Conservation (phyloP, 2,113 vertebrate genomes). For the Labrus mixtus region DNA sequence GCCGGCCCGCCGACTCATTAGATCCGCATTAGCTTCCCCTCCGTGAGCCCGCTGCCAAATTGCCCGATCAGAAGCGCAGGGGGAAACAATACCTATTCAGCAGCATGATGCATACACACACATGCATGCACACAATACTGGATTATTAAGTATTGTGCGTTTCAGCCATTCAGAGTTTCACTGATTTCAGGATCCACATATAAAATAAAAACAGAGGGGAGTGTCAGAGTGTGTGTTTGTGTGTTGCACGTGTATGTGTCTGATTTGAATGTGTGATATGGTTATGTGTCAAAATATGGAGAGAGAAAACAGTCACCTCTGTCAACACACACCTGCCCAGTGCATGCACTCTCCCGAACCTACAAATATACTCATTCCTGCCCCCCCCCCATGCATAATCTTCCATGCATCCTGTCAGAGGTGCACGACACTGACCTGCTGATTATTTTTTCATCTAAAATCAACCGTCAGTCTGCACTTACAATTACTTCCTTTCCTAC, state of each 20-base stretch:
- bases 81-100: constrained; percentile 67
- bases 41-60: constrained; percentile 63
- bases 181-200: constrained; percentile 44
- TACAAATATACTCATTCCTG: not conserved
- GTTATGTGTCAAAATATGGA: constrained; percentile 78
- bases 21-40: constrained; percentile 72
- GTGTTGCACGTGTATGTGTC: constrained; percentile 50
- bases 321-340: constrained; percentile 68
- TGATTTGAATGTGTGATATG: constrained; percentile 65
- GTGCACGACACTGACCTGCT: not conserved
- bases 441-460: not conserved
- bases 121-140: constrained; percentile 5
- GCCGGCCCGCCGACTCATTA: constrained; percentile 70
- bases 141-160: constrained; percentile 36
- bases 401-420: not conserved
- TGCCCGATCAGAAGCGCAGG: constrained; percentile 58
- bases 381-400: not conserved
- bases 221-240: constrained; percentile 34
- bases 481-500: not conserved
- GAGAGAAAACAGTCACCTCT: constrained; percentile 78
- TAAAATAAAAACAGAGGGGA: constrained; percentile 34
- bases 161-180: constrained; percentile 24
- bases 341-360: constrained; percentile 9
- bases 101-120: constrained; percentile 45
- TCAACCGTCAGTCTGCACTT: not conserved